These are phyloP conservation scores for Pandemis corylana DNA, from an alignment of 2,888 invertebrate genomes.

Conservation along the genomic window DNA sequence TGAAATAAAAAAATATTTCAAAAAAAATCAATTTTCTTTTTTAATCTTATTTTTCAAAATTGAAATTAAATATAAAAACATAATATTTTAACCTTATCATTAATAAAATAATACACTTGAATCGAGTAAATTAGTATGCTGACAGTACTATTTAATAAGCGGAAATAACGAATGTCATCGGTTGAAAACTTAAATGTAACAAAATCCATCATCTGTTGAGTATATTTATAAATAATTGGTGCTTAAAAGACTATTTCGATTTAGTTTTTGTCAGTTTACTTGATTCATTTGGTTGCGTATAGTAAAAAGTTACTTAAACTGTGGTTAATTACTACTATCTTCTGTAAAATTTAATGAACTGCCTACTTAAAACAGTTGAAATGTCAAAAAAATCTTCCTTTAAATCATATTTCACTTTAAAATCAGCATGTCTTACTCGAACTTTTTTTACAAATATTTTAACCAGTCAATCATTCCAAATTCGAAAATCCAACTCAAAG, in stretches of 20 bases:
- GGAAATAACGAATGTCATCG: slow-evolving; percentile 38
- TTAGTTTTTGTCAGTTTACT: background rate
- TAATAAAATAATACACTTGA: background rate
- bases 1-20: background rate
- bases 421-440: background rate
- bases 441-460: slow-evolving; percentile 10
- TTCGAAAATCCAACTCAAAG: slow-evolving; percentile 32
- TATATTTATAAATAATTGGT: background rate
- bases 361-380: no score
- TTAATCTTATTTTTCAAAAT: no score
- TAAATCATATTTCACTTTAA: no score
- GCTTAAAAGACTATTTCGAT: background rate
- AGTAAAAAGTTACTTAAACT: background rate
- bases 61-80: no score
- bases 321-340: no score
- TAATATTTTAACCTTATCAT: no score
- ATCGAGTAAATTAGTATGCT: background rate
- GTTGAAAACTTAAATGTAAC: slow-evolving; percentile 27
- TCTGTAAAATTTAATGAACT: no score
- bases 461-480: slow-evolving; percentile 35
- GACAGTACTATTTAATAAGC: slow-evolving; percentile 30
- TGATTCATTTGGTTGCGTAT: background rate
- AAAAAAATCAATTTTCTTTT: no score
- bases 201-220: slow-evolving; percentile 31
- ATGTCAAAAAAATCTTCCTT: no score